Percentiles rank a stretch among this genome's conserved stretches.
Conservation (phyloP, 2,797 vertebrate species). For the Loris lydekkerianus region DNA sequence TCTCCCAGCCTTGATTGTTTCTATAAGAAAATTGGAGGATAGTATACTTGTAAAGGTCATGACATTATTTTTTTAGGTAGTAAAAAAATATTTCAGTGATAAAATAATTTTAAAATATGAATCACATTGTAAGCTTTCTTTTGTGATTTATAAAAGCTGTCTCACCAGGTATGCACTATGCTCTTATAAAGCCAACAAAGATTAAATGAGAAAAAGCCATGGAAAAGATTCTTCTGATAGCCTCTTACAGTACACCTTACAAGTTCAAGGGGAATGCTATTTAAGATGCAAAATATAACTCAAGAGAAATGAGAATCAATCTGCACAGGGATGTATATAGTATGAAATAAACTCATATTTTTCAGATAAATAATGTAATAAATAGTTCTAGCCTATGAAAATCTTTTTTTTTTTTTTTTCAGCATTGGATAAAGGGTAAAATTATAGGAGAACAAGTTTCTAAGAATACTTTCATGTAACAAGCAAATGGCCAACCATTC, state of each 20-base stretch:
- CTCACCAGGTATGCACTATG: not conserved
- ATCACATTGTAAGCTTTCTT: conserved; percentile 43
- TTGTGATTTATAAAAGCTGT: conserved; percentile 53
- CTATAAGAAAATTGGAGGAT: not conserved
- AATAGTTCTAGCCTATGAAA: not conserved
- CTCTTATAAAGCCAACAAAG: conserved; percentile 55
- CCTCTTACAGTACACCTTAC: conserved; percentile 22
- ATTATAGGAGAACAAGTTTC: not conserved
- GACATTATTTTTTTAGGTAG: conserved; percentile 46
- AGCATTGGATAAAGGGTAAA: not conserved
- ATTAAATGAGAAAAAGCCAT: conserved; percentile 43
- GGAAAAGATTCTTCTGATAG: conserved; percentile 54
- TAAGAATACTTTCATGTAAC: conserved; percentile 4
- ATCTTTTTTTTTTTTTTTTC: not conserved
- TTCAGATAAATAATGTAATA: not conserved
- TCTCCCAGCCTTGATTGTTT: conserved; percentile 58
- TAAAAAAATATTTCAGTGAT: not conserved
- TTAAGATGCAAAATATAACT: not conserved
- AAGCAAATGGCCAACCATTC: not conserved
- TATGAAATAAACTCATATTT: conserved; percentile 16
- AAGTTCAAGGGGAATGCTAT: conserved; percentile 35
- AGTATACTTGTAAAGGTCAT: conserved; percentile 48
- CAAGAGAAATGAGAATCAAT: conserved; percentile 45
- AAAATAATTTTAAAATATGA: conserved; percentile 61
- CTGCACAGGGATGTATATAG: not conserved